Conservation (phyloP, 2,113 vertebrate genomes). For the Tetrax tetrax region DNA sequence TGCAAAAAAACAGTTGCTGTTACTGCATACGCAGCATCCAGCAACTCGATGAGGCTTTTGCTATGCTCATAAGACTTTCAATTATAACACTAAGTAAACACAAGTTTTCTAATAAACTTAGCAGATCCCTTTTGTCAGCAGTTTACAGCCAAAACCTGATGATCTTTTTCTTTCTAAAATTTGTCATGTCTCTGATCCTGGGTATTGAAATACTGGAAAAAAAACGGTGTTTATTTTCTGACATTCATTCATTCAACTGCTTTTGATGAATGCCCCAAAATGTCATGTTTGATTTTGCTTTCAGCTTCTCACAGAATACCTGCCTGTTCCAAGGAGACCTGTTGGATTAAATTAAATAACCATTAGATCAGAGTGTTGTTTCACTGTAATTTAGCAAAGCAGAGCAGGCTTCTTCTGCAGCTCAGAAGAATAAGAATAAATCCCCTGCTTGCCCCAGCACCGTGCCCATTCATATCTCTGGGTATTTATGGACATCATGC, state of each 20-base stretch:
- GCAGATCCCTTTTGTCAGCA: background rate
- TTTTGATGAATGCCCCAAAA: background rate
- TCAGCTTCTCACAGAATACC: slow-evolving; percentile 1
- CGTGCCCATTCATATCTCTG: background rate
- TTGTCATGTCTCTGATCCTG: background rate
- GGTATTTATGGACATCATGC: background rate
- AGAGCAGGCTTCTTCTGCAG: background rate
- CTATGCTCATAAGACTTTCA: background rate
- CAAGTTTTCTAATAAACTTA: background rate
- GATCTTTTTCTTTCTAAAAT: slow-evolving; percentile 1
- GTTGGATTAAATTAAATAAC: slow-evolving; percentile 23
- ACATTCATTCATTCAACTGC: background rate
- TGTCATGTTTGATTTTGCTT: background rate
- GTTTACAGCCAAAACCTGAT: background rate
- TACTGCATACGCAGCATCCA: background rate
- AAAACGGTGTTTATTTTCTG: background rate
- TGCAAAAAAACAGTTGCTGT: background rate
- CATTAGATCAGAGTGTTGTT: background rate
- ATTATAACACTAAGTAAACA: background rate
- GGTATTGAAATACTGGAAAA: background rate
- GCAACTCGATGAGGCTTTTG: background rate
- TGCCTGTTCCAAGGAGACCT: background rate
- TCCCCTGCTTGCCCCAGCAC: background rate
- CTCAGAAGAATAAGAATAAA: background rate
- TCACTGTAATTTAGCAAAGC: background rate